A percentile compares a stretch with the other conserved stretches of the same genome.
Evolutionary conservation across 2,888 invertebrate genomes (phyloP).

Genomic region (Phragmatobia fuliginosa): DNA sequence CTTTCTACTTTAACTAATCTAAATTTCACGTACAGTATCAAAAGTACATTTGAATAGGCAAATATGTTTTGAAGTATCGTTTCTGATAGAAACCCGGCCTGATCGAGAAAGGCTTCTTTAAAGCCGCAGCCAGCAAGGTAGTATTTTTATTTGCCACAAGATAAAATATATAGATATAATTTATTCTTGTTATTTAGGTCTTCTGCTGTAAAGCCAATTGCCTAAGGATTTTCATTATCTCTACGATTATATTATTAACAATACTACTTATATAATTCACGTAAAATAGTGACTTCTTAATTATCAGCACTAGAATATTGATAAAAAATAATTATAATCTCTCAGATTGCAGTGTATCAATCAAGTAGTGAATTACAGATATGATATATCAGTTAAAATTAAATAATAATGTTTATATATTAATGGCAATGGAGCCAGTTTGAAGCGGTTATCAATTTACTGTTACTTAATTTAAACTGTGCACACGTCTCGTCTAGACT

Average conservation of each 20-base stretch:
- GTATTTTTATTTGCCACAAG: no score
- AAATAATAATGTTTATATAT: not conserved
- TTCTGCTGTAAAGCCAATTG: not conserved
- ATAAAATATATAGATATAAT: no score
- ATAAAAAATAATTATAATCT: constrained; percentile 1
- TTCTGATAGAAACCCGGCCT: no score
- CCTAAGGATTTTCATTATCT: not conserved
- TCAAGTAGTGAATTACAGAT: not conserved
- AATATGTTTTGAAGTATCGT: no score
- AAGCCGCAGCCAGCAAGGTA: no score
- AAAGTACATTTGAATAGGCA: no score
- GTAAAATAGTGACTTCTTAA: not conserved
- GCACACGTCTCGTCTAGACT: not conserved
- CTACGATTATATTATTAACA: not conserved
- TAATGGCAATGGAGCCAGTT: not conserved
- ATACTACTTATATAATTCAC: not conserved
- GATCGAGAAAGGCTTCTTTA: no score
- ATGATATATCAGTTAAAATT: not conserved
- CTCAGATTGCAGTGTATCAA: not conserved
- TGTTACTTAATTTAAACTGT: not conserved
- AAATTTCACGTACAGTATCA: no score
- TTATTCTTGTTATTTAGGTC: not conserved
- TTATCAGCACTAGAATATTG: not conserved
- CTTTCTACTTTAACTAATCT: no score
- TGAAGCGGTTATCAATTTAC: not conserved